Evolutionary conservation across 2,888 invertebrate species (phyloP).

Genomic region (Cerastis rubricosa): DNA sequence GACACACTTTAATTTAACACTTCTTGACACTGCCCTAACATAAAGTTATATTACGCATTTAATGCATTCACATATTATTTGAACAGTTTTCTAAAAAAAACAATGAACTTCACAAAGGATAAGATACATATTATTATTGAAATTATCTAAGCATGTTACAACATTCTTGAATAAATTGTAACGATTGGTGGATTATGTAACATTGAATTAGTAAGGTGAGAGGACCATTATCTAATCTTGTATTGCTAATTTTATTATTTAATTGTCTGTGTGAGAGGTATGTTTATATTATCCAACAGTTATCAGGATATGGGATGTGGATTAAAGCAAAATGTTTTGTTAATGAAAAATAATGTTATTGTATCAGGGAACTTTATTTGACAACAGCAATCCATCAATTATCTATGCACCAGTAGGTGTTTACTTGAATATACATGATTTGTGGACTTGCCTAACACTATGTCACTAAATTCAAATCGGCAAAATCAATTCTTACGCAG

Average conservation of each 20-base stretch:
- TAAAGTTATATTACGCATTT: neutral
- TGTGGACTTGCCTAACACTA: conserved; percentile 60
- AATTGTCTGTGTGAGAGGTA: conserved; percentile 15
- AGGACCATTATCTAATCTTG: conserved; percentile 49
- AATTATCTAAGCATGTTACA: conserved; percentile 26
- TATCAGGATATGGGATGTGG: conserved; percentile 17
- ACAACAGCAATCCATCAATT: conserved; percentile 76
- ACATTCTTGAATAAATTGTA: conserved; percentile 5
- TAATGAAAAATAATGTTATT: conserved; percentile 57
- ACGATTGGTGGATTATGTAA: conserved; percentile 25
- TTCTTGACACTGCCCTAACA: neutral
- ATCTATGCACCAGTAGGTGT: conserved; percentile 65
- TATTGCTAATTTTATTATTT: conserved; percentile 27
- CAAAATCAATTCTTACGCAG: conserved; percentile 77
- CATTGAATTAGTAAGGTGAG: conserved; percentile 20
- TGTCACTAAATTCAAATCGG: conserved; percentile 64
- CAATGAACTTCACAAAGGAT: conserved; percentile 1
- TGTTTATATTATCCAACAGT: conserved; percentile 21
- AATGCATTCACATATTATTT: conserved; percentile 6
- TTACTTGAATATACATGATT: conserved; percentile 62
- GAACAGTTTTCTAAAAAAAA: neutral
- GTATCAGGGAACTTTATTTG: conserved; percentile 75
- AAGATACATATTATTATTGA: conserved; percentile 1
- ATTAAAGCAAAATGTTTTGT: conserved; percentile 23
- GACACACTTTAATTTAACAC: neutral